Percentiles rank a stretch among this genome's conserved stretches.
Conservation (phyloP, 2,113 vertebrate genomes). For the Xenopus laevis region DNA sequence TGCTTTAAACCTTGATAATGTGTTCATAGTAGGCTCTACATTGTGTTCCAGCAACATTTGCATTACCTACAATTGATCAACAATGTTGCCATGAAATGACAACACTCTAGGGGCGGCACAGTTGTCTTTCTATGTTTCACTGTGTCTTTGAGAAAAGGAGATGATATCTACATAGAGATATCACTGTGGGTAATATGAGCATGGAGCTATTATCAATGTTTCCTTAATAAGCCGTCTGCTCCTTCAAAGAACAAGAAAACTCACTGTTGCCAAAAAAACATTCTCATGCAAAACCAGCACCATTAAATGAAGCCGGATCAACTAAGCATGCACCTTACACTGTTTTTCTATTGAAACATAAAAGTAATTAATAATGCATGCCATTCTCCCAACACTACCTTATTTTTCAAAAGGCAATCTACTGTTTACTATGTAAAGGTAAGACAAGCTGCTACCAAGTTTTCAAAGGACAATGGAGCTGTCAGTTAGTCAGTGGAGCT, state of each 20-base stretch:
- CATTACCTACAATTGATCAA: too few species aligned
- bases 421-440: conserved; percentile 12
- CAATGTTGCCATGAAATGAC: too few species aligned
- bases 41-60: too few species aligned
- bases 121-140: too few species aligned
- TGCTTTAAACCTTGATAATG: too few species aligned
- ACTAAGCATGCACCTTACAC: conserved; percentile 11
- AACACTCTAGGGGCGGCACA: too few species aligned
- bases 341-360: conserved; percentile 18
- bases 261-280: not conserved
- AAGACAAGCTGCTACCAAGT: conserved; percentile 23
- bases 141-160: not conserved
- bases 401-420: not conserved
- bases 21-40: too few species aligned
- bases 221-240: not conserved
- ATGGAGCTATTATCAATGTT: conserved; percentile 15
- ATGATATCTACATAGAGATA: not conserved
- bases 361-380: conserved; percentile 21
- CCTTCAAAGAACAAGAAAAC: conserved; percentile 11
- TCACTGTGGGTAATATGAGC: conserved; percentile 8
- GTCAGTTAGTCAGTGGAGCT: conserved; percentile 30
- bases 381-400: not conserved
- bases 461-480: conserved; percentile 24
- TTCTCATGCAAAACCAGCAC: not conserved
- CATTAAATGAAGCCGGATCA: not conserved